Conservation (phyloP, 2,888 invertebrate species). For the Phrixothrix hirtus region DNA sequence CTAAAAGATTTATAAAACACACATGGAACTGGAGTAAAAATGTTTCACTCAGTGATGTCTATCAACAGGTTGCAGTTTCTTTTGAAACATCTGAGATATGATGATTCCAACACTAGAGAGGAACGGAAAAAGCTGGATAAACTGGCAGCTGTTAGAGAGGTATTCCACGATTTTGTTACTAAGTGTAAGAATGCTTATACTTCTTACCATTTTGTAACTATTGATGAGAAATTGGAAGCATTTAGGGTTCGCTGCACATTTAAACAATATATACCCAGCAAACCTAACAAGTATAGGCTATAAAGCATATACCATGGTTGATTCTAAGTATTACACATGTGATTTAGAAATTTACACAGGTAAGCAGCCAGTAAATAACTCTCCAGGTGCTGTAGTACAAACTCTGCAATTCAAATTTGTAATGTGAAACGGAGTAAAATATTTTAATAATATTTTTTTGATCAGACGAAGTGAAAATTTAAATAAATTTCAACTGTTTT, state of each 20-base stretch:
- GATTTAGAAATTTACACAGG: constrained; percentile 40
- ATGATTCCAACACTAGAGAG: constrained; percentile 16
- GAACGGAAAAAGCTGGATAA: constrained; percentile 24
- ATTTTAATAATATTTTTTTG: too few species aligned
- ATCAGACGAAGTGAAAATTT: too few species aligned
- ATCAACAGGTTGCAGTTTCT: neutral
- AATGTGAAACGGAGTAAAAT: too few species aligned
- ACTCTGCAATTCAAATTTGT: too few species aligned
- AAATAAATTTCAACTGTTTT: too few species aligned
- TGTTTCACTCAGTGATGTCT: constrained; percentile 8
- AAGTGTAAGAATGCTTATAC: constrained; percentile 33
- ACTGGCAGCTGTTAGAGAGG: constrained; percentile 26
- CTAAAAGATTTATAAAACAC: constrained; percentile 2
- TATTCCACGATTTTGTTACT: constrained; percentile 33
- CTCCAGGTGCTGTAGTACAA: constrained; percentile 23
- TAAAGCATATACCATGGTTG: constrained; percentile 21
- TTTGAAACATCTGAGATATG: constrained; percentile 20
- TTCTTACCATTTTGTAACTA: constrained; percentile 27
- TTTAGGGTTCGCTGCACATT: constrained; percentile 27
- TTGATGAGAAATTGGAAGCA: constrained; percentile 32
- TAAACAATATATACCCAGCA: constrained; percentile 20
- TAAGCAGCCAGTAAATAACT: constrained; percentile 36
- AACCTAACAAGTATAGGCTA: constrained; percentile 30
- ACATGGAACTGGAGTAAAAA: constrained; percentile 7
- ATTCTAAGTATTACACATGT: constrained; percentile 37